Conservation (phyloP, 1,140 invertebrate genomes). For the Arion vulgaris region DNA sequence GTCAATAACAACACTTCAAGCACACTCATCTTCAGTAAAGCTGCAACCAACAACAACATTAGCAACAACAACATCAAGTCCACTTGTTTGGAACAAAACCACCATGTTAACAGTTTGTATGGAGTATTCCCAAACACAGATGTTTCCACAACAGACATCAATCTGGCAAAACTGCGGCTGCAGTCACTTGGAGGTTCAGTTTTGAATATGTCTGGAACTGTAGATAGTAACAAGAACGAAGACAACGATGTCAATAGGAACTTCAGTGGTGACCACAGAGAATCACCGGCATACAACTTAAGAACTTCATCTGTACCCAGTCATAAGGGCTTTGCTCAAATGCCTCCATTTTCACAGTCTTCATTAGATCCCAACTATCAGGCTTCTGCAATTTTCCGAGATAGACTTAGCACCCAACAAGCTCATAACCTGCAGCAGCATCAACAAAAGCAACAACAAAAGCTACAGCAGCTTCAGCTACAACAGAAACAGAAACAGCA, state of each 20-base stretch:
- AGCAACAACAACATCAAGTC: slow-evolving; percentile 18
- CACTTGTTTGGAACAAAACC: neutral
- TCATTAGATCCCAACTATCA: neutral
- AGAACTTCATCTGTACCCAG: neutral
- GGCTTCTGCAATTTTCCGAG: slow-evolving; percentile 7
- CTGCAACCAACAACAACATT: neutral
- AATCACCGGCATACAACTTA: neutral
- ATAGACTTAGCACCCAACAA: neutral
- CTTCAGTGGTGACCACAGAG: neutral
- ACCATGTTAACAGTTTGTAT: neutral
- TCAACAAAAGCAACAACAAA: slow-evolving; percentile 27
- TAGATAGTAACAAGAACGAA: slow-evolving; percentile 13
- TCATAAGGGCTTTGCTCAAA: neutral
- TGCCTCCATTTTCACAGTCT: neutral
- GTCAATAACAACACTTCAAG: neutral
- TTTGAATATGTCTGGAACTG: neutral
- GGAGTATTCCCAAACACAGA: neutral
- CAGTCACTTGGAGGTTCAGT: neutral
- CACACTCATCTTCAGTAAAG: neutral
- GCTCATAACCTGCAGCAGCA: slow-evolving; percentile 29
- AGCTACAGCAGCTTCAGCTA: slow-evolving; percentile 31
- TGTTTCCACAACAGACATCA: neutral
- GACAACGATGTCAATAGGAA: neutral
- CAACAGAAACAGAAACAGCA: slow-evolving; percentile 36
- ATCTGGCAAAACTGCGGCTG: neutral